Evolutionary conservation across 2,888 invertebrate genomes (phyloP).

Genomic region (Lydus trimaculatus): DNA sequence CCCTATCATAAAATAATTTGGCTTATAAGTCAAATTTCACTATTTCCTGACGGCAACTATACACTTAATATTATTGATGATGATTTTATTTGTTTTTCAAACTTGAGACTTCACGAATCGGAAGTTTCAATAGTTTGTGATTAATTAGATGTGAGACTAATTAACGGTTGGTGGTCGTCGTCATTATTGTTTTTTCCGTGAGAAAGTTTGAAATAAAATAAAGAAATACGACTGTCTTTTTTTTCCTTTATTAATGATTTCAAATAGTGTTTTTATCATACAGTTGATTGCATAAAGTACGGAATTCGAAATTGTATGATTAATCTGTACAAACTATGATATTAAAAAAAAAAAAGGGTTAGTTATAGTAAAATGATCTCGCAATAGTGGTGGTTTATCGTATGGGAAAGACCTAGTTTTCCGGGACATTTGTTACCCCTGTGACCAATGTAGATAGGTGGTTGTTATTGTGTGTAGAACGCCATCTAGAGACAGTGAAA

Average conservation of each 20-base stretch:
- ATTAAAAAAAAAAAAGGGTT: not conserved
- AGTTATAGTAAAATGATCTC: no score
- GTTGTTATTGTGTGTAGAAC: conserved; percentile 23
- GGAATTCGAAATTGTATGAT: not conserved
- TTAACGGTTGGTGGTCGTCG: not conserved
- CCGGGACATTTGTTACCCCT: not conserved
- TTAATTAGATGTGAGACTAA: conserved; percentile 1
- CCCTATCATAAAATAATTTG: no score
- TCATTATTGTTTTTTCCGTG: not conserved
- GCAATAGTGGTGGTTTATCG: no score
- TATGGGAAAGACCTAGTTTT: not conserved
- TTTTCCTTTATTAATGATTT: not conserved
- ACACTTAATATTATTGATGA: not conserved
- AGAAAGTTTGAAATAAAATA: not conserved
- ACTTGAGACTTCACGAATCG: not conserved
- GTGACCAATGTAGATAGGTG: not conserved
- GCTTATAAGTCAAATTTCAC: no score
- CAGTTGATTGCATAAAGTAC: not conserved
- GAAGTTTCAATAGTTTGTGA: conserved; percentile 1
- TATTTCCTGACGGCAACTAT: no score
- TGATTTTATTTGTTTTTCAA: not conserved
- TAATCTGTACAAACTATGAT: not conserved
- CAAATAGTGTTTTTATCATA: not conserved
- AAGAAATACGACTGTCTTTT: not conserved
- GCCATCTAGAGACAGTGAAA: conserved; percentile 47